These are phyloP conservation scores for Cephus nigrinus DNA, from an alignment of 2,888 invertebrate species.

Conservation along the genomic window DNA sequence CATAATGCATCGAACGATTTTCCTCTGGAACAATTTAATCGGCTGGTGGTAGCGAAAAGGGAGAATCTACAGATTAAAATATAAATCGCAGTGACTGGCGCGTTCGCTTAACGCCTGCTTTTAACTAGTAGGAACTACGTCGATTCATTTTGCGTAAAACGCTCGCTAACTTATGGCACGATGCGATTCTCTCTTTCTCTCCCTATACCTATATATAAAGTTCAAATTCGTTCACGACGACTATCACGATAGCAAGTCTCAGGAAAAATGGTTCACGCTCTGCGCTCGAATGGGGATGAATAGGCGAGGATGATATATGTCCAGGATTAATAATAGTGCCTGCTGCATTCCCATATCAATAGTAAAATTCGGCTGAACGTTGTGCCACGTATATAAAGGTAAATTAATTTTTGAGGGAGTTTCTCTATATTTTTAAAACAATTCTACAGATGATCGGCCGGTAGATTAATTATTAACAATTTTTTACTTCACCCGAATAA, in stretches of 20 bases:
- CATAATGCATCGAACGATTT: slow-evolving; percentile 34
- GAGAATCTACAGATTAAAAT: slow-evolving; percentile 42
- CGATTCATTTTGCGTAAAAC: not conserved
- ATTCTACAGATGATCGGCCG: not conserved
- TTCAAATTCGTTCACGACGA: not conserved
- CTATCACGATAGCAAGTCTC: not conserved
- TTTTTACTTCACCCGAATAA: not conserved
- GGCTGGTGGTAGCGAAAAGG: slow-evolving; percentile 24
- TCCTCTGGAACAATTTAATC: slow-evolving; percentile 36
- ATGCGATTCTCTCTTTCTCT: not conserved
- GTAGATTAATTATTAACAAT: not conserved
- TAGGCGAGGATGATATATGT: not conserved
- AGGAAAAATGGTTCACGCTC: not conserved
- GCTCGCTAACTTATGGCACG: not conserved
- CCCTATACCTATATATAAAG: not conserved
- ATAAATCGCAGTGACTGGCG: slow-evolving; percentile 36
- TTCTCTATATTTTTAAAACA: not conserved
- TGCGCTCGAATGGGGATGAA: not conserved
- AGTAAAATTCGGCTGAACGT: not conserved
- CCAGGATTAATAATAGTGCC: not conserved
- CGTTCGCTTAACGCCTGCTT: not conserved
- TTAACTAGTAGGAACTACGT: not conserved
- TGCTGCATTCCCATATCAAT: not conserved
- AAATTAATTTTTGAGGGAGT: not conserved
- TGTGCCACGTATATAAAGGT: not conserved